phyloP scores from a whole-genome alignment of 2,888 invertebrate species.

The Drosophila subsilvestris region DNA sequence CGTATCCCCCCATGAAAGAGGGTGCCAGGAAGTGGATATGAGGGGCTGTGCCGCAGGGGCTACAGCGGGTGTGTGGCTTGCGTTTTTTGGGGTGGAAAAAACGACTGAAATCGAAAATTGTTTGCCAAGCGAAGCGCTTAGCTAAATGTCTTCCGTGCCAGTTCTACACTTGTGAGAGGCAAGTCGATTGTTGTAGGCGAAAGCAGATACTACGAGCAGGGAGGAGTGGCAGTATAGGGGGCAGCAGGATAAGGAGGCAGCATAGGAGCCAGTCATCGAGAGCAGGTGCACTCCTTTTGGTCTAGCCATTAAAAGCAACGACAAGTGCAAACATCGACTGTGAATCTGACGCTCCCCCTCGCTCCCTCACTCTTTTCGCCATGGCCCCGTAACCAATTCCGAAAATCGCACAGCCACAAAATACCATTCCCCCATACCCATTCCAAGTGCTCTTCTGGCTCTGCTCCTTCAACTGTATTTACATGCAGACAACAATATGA shows the following conservation, averaged over 20 bases:
- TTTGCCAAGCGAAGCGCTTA: slow-evolving; percentile 78
- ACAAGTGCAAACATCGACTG: slow-evolving; percentile 57
- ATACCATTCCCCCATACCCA: slow-evolving; percentile 9
- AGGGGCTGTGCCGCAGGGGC: neutral
- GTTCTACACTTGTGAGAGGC: slow-evolving; percentile 60
- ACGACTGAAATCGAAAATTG: slow-evolving; percentile 74
- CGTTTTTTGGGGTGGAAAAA: neutral
- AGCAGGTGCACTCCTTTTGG: slow-evolving; percentile 63
- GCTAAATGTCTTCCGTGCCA: slow-evolving; percentile 78
- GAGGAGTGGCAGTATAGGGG: slow-evolving; percentile 2
- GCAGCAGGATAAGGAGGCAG: slow-evolving; percentile 2
- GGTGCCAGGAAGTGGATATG: slow-evolving; percentile 6
- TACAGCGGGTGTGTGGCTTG: neutral
- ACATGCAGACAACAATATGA: slow-evolving; percentile 77
- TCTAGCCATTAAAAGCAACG: slow-evolving; percentile 72
- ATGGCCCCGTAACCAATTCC: slow-evolving; percentile 10
- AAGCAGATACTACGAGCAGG: neutral
- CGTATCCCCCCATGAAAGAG: slow-evolving; percentile 38
- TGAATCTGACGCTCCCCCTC: neutral
- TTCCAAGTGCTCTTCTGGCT: slow-evolving; percentile 2
- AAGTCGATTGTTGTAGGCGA: slow-evolving; percentile 57
- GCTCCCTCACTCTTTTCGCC: neutral
- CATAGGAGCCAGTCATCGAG: slow-evolving; percentile 10
- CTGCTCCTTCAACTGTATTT: slow-evolving; percentile 58
- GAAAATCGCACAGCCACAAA: slow-evolving; percentile 11